Conservation (phyloP, 2,113 vertebrate genomes). For the Tinamus guttatus region DNA sequence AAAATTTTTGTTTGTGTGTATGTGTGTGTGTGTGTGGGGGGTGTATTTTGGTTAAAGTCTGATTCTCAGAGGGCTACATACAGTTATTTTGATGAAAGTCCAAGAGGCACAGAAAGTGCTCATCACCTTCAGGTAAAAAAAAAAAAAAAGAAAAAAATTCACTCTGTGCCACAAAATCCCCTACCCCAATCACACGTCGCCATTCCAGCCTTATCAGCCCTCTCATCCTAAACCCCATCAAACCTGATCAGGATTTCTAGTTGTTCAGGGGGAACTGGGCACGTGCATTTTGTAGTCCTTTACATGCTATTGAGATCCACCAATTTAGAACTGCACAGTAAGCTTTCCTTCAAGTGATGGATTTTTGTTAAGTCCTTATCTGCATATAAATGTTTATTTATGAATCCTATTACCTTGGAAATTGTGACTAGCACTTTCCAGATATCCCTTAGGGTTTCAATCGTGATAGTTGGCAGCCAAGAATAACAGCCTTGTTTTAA, state of each 20-base stretch:
- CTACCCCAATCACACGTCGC: not conserved
- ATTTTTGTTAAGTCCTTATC: slow-evolving; percentile 50
- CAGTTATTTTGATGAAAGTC: not conserved
- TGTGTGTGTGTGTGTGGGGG: not conserved
- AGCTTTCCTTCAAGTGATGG: not conserved
- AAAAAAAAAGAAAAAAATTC: not conserved
- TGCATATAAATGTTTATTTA: slow-evolving; percentile 62
- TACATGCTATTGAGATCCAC: slow-evolving; percentile 4
- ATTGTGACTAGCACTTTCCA: slow-evolving; percentile 16
- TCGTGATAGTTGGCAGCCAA: slow-evolving; percentile 34
- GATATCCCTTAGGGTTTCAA: slow-evolving; percentile 54
- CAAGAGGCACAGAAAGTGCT: not conserved
- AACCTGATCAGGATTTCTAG: not conserved
- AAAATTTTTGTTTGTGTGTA: not conserved
- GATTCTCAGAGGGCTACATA: not conserved
- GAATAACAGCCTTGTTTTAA: slow-evolving; percentile 37
- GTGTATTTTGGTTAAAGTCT: not conserved
- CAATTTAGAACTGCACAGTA: slow-evolving; percentile 34
- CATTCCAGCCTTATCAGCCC: not conserved
- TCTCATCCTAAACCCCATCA: slow-evolving; percentile 1
- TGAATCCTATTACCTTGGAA: slow-evolving; percentile 39
- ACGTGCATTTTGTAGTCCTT: not conserved
- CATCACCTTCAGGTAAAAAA: not conserved
- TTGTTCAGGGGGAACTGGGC: not conserved
- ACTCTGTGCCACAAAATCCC: not conserved